Evolutionary conservation across 2,888 invertebrate species (phyloP).

Genomic region (Terebella lapidaria): DNA sequence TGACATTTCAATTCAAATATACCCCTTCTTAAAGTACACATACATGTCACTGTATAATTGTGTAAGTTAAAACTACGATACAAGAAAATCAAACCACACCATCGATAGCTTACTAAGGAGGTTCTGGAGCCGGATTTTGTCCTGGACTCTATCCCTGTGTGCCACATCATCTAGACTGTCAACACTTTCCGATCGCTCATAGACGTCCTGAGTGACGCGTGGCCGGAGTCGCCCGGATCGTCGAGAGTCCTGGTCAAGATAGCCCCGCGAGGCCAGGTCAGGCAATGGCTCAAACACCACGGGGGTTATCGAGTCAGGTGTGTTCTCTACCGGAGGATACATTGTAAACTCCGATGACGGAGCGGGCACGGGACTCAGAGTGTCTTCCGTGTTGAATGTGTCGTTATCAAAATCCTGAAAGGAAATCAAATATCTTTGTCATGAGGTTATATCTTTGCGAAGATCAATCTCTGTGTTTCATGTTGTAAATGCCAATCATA

Average conservation of each 20-base stretch:
- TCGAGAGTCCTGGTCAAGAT: neutral
- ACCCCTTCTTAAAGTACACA: no score
- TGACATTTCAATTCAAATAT: no score
- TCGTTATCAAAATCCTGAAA: constrained; percentile 4
- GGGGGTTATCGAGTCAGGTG: constrained; percentile 15
- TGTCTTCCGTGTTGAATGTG: neutral
- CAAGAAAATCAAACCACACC: no score
- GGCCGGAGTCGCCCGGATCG: neutral
- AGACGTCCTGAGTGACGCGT: neutral
- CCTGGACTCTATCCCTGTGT: neutral
- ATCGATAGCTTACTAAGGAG: constrained; percentile 4
- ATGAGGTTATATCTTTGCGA: no score
- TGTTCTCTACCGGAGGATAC: constrained; percentile 25
- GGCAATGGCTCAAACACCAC: constrained; percentile 45
- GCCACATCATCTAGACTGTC: constrained; percentile 3
- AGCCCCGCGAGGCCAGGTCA: constrained; percentile 30
- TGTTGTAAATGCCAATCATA: neutral
- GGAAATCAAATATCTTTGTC: neutral
- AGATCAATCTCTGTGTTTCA: no score
- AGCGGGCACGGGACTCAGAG: constrained; percentile 1
- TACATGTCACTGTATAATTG: no score
- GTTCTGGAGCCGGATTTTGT: constrained; percentile 4
- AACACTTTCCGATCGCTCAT: neutral
- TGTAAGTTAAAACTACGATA: no score
- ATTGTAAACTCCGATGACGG: constrained; percentile 22